These are phyloP conservation scores for Erebia ligea DNA, from an alignment of 2,888 invertebrate species.

Conservation along the genomic window DNA sequence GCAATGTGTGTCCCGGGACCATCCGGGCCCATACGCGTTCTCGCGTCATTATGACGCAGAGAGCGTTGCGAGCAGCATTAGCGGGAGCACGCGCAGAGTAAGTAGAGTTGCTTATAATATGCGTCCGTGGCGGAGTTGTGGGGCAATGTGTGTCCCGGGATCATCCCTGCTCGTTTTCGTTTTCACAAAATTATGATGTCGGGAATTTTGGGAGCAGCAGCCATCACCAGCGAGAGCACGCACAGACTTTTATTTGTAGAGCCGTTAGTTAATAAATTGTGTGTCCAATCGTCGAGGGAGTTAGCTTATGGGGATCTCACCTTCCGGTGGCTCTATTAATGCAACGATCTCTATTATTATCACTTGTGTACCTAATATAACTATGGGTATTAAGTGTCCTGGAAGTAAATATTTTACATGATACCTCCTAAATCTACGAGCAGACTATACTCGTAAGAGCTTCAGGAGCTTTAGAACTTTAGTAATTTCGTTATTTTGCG, in stretches of 20 bases:
- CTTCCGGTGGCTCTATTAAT: no score
- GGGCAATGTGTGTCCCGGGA: background rate
- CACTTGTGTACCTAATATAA: no score
- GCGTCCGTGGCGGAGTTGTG: background rate
- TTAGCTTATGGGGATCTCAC: no score
- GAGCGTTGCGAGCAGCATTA: slow-evolving; percentile 71
- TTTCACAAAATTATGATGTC: slow-evolving; percentile 74
- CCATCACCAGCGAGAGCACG: slow-evolving; percentile 53
- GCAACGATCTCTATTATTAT: no score
- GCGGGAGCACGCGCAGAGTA: slow-evolving; percentile 64
- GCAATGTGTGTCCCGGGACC: slow-evolving; percentile 89
- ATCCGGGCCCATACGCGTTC: slow-evolving; percentile 76
- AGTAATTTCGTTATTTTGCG: no score
- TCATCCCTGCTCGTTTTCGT: slow-evolving; percentile 74
- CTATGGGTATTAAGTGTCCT: no score
- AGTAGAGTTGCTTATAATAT: slow-evolving; percentile 39
- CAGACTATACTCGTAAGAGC: no score
- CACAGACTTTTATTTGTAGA: slow-evolving; percentile 47
- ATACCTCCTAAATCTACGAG: no score
- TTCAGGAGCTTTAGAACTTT: no score
- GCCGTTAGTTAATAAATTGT: background rate
- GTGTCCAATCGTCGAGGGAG: background rate
- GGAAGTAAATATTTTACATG: no score
- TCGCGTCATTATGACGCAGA: slow-evolving; percentile 76
- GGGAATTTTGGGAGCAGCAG: slow-evolving; percentile 72